Conservation (phyloP, 2,888 invertebrate species). For the Tubiluchus corallicola region DNA sequence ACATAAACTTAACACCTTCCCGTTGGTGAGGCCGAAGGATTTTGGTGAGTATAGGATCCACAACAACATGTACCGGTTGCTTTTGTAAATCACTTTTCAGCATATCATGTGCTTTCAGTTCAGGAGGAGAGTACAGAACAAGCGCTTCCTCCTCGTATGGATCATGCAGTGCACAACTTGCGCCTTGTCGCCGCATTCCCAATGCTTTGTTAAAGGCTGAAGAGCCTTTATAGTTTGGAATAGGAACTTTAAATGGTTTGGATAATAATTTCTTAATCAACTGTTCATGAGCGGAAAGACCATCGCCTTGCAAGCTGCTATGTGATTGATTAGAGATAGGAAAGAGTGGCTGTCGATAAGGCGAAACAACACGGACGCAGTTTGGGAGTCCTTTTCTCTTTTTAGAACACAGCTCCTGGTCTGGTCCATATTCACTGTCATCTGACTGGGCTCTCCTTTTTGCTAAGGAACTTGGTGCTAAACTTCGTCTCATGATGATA, state of each 20-base stretch:
- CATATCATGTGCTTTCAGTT: slow-evolving; percentile 64
- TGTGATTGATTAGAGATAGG: too few species aligned
- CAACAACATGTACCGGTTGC: slow-evolving; percentile 76
- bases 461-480: too few species aligned
- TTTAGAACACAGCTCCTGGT: too few species aligned
- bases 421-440: too few species aligned
- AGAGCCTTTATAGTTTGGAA: slow-evolving; percentile 60
- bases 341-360: too few species aligned
- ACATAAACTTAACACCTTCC: slow-evolving; percentile 98
- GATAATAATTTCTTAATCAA: slow-evolving; percentile 57
- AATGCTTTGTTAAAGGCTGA: too few species aligned
- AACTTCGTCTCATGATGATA: too few species aligned
- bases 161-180: slow-evolving; percentile 59
- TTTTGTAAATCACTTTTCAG: slow-evolving; percentile 52
- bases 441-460: too few species aligned
- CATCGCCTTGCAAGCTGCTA: too few species aligned
- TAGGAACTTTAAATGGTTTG: slow-evolving; percentile 78
- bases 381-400: too few species aligned
- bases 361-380: too few species aligned
- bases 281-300: too few species aligned
- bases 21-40: slow-evolving; percentile 89
- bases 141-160: slow-evolving; percentile 79
- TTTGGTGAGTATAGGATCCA: slow-evolving; percentile 77
- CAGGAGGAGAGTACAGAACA: slow-evolving; percentile 65
- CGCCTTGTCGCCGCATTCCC: slow-evolving; percentile 47